These are phyloP conservation scores for Abrostola triplasia DNA, from an alignment of 2,888 invertebrate genomes.

Conservation along the genomic window DNA sequence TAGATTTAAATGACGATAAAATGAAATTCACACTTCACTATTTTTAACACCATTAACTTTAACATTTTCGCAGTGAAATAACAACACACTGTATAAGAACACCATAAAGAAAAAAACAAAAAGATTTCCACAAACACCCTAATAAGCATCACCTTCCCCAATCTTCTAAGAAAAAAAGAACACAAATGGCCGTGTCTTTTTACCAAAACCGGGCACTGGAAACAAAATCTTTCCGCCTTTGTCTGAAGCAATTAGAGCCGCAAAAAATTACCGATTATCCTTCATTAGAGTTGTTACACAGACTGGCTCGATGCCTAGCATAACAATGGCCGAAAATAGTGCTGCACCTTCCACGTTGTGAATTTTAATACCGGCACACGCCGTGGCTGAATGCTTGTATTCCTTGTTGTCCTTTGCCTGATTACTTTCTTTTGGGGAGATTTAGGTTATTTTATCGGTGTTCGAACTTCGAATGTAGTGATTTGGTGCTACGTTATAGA, in stretches of 20 bases:
- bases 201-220: slow-evolving; percentile 21
- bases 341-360: slow-evolving; percentile 62
- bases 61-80: no score
- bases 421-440: slow-evolving; percentile 50
- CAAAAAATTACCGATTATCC: slow-evolving; percentile 55
- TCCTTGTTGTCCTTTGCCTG: slow-evolving; percentile 46
- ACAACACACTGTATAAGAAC: background rate
- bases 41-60: no score
- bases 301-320: slow-evolving; percentile 57
- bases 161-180: slow-evolving; percentile 5
- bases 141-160: slow-evolving; percentile 6
- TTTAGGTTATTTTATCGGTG: slow-evolving; percentile 60
- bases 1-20: no score
- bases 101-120: background rate
- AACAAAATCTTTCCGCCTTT: slow-evolving; percentile 45
- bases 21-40: no score
- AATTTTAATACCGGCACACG: slow-evolving; percentile 66
- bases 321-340: slow-evolving; percentile 72
- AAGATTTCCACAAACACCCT: background rate
- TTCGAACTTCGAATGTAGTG: slow-evolving; percentile 58
- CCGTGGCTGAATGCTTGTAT: slow-evolving; percentile 53
- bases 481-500: background rate
- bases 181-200: slow-evolving; percentile 28
- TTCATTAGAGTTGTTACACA: slow-evolving; percentile 57
- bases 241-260: slow-evolving; percentile 49